Evolutionary conservation across 1,140 invertebrate species (phyloP).

Genomic region (Saxidomus purpurata): DNA sequence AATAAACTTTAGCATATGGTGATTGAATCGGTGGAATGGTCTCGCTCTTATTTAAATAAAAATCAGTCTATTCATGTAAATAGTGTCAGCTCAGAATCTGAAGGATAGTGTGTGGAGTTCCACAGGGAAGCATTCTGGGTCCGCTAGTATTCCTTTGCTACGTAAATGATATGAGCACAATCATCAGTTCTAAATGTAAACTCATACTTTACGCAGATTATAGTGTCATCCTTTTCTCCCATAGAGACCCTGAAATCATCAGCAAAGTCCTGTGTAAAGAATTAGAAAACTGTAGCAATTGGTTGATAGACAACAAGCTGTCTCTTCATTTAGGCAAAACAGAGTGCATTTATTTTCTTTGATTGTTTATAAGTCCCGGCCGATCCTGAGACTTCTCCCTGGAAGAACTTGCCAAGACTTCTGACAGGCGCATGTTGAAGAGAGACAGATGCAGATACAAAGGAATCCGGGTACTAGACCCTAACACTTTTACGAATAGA

Average conservation of each 20-base stretch:
- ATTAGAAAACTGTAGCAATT: not conserved
- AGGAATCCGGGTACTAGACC: no score
- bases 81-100: not conserved
- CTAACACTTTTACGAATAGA: no score
- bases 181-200: not conserved
- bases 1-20: not conserved
- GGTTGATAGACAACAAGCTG: constrained; percentile 4
- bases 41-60: not conserved
- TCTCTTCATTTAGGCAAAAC: not conserved
- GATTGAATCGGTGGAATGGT: not conserved
- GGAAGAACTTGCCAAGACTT: no score
- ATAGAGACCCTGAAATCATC: not conserved
- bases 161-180: not conserved
- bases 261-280: not conserved
- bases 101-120: not conserved
- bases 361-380: no score
- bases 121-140: not conserved
- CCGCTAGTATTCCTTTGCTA: not conserved
- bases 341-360: no score
- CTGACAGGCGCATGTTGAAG: no score
- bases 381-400: no score
- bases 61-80: not conserved
- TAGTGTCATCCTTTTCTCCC: not conserved
- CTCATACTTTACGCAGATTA: not conserved
- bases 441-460: no score